Evolutionary conservation across 2,888 invertebrate genomes (phyloP).

Genomic region (Apamea epomidion): DNA sequence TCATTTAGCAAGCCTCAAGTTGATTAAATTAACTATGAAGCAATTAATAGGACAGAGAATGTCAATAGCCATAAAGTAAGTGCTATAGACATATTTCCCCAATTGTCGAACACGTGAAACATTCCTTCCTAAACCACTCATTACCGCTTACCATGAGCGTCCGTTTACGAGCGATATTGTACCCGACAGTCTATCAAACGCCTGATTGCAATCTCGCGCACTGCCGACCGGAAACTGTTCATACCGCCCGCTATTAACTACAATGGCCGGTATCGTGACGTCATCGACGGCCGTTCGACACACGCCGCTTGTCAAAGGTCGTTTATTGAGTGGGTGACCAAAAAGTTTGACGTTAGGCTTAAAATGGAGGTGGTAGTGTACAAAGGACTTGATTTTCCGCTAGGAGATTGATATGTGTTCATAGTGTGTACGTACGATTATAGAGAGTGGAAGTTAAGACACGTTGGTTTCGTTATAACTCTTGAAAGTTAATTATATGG

Average conservation of each 20-base stretch:
- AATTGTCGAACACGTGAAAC: constrained; percentile 36
- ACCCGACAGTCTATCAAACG: constrained; percentile 63
- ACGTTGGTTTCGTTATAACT: background rate
- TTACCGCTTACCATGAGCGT: constrained; percentile 52
- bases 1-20: background rate
- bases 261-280: constrained; percentile 54
- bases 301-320: constrained; percentile 54
- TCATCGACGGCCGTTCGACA: constrained; percentile 35
- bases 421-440: background rate
- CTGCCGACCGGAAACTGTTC: constrained; percentile 63
- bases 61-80: background rate
- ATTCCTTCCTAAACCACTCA: constrained; percentile 50
- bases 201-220: constrained; percentile 68
- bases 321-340: constrained; percentile 43
- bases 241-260: constrained; percentile 53
- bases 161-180: constrained; percentile 61
- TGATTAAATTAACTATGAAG: background rate
- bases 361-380: constrained; percentile 4
- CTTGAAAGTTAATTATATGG: too few relatives aligned
- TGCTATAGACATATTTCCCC: background rate
- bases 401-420: constrained; percentile 10
- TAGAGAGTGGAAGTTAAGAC: background rate
- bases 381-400: constrained; percentile 33
- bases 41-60: background rate
- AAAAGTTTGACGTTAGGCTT: constrained; percentile 44